Evolutionary conservation across 2,797 vertebrate species (phyloP).

Genomic region (Borostomias antarcticus): DNA sequence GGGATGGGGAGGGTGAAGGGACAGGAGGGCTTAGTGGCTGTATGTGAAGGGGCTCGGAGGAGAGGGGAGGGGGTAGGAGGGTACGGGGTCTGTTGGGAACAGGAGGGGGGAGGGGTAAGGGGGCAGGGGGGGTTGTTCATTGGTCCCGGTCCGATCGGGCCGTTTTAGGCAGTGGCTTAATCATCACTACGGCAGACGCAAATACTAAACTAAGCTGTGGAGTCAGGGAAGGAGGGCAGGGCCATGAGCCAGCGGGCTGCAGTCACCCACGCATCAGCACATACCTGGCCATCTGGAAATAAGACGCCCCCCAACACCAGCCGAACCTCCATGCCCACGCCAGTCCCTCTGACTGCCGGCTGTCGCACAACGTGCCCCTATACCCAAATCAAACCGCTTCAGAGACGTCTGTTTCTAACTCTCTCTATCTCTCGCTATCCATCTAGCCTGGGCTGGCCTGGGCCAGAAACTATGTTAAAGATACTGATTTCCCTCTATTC

Average conservation of each 20-base stretch:
- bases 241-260: slow-evolving; percentile 64
- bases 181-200: slow-evolving; percentile 68
- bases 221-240: slow-evolving; percentile 66
- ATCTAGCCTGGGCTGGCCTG: too few relatives aligned
- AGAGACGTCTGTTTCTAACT: not conserved
- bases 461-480: slow-evolving; percentile 11
- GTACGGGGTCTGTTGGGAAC: not conserved
- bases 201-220: slow-evolving; percentile 71
- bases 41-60: not conserved
- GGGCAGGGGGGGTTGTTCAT: slow-evolving; percentile 22
- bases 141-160: slow-evolving; percentile 55
- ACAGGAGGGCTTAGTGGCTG: too few relatives aligned
- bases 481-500: slow-evolving; percentile 2
- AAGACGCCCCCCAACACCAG: slow-evolving; percentile 47
- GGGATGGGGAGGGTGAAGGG: not conserved
- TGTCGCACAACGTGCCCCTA: not conserved
- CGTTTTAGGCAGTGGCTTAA: slow-evolving; percentile 69
- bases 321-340: slow-evolving; percentile 8
- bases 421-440: not conserved
- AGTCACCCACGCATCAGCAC: slow-evolving; percentile 64
- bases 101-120: not conserved
- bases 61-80: not conserved
- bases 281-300: slow-evolving; percentile 68
- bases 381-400: not conserved
- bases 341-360: not conserved